Percentiles rank a stretch among this genome's conserved stretches.
Evolutionary conservation across 2,888 invertebrate genomes (phyloP).

Genomic region (Drosophila diplacantha): DNA sequence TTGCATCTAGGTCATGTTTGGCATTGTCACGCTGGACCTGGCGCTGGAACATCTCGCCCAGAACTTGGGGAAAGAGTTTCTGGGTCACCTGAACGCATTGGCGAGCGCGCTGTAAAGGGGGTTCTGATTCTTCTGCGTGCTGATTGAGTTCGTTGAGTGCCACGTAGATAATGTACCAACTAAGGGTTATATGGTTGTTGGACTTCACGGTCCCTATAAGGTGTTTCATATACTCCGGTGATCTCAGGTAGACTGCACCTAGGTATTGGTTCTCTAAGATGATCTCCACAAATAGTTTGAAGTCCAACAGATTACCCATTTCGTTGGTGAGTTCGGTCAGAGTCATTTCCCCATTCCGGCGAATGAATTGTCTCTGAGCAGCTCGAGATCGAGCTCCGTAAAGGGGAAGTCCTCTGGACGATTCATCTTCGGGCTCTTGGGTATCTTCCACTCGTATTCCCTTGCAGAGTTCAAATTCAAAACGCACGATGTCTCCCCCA

Average conservation of each 20-base stretch:
- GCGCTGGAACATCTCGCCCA: constrained; percentile 70
- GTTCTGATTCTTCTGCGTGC: constrained; percentile 33
- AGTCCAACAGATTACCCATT: constrained; percentile 60
- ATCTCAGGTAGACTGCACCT: constrained; percentile 60
- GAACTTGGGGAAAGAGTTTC: constrained; percentile 65
- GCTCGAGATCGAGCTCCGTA: constrained; percentile 36
- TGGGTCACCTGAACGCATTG: constrained; percentile 62
- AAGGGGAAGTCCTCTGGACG: not conserved
- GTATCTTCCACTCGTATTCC: constrained; percentile 56
- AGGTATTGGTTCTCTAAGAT: constrained; percentile 48
- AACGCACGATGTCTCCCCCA: constrained; percentile 69
- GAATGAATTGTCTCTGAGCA: constrained; percentile 53
- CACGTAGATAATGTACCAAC: constrained; percentile 73
- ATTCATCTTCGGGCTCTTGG: constrained; percentile 6
- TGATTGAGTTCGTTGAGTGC: constrained; percentile 57
- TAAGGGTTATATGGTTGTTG: constrained; percentile 58
- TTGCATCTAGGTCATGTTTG: constrained; percentile 54
- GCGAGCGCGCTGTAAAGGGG: constrained; percentile 38
- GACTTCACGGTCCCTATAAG: constrained; percentile 53
- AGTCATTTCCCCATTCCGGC: constrained; percentile 37
- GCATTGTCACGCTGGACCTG: constrained; percentile 49
- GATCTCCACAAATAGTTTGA: constrained; percentile 67
- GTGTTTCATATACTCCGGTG: constrained; percentile 62
- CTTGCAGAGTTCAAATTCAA: constrained; percentile 73
- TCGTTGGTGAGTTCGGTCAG: constrained; percentile 50